Evolutionary conservation across 2,888 invertebrate species (phyloP), one percentile per base, ranked within the genome.

Genomic region (Agrochola litura): DNA sequence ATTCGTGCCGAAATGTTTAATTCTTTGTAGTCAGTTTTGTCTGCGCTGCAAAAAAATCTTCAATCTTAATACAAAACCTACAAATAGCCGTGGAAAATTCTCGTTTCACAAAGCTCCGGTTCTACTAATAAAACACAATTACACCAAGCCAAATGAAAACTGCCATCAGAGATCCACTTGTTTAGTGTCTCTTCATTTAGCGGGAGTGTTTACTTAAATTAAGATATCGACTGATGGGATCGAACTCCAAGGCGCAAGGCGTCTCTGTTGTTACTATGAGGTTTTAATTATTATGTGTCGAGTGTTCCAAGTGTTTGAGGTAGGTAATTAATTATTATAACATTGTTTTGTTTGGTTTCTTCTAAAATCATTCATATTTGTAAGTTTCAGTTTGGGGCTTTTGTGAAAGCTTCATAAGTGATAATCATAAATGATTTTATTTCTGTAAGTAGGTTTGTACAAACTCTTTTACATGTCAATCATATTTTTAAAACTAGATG

Each of bases 181-280:
- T 93, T 95, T 93, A 94, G 93, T 93, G 91, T 91, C 92, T 92
- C 92, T 95, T 94, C 94, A 94, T 95, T 94, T 92, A 92, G 84
- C 87, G 80, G 84, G 90, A 95, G 95, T 95, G 95, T 95, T 95
- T 95, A 93, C 93, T 93, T 94, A 94, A 95, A 95, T 96, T 95
- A 95, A 94, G 94, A 91, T 89, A 91, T 90, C 83, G 88, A 88
- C 85, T 90, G 91, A 91, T 91, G 86, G 87, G 91, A 93, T 93
- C 88, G 90, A 92, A 87, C 87, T 85, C 79, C 41, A 41, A 80
- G 75, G 9, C 22, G 3, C 46, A 65, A 81, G 60, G 71, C 82
- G 79, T 85, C 86, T 89, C 87, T 79, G 84, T 88, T 86, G 84
- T 89, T 86, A 83, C 79, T 82, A 84, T 85, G 79, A 85, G 84